Evolutionary conservation across 2,888 invertebrate species (phyloP).

Genomic region (Hydraecia micacea): DNA sequence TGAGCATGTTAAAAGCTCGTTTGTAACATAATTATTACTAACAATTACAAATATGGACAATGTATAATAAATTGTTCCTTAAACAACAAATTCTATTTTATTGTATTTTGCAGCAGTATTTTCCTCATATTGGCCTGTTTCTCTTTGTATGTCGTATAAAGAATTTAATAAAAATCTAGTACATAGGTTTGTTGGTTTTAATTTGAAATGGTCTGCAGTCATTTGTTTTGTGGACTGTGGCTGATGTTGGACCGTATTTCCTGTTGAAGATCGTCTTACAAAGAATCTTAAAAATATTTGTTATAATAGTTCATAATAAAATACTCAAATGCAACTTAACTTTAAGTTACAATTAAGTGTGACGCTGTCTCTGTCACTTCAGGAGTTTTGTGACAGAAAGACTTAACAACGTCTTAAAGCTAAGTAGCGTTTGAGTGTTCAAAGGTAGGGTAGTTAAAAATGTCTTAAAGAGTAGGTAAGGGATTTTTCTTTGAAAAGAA

Average conservation of each 20-base stretch:
- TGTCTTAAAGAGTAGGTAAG: constrained; percentile 1
- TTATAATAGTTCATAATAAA: too few species aligned
- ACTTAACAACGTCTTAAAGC: constrained; percentile 7
- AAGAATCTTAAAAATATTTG: background rate
- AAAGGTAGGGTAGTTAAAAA: constrained; percentile 11
- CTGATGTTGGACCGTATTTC: background rate
- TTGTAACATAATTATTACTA: background rate
- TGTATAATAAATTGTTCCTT: constrained; percentile 6
- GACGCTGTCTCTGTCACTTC: background rate
- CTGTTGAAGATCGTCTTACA: background rate
- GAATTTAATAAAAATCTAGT: constrained; percentile 1
- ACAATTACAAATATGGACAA: constrained; percentile 35
- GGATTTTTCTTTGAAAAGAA: constrained; percentile 7
- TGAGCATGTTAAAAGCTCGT: background rate
- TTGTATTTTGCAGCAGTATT: constrained; percentile 20
- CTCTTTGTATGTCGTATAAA: background rate
- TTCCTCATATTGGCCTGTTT: constrained; percentile 29
- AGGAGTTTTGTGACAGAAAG: background rate
- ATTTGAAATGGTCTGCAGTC: constrained; percentile 1
- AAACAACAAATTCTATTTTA: constrained; percentile 20
- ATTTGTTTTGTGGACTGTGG: background rate
- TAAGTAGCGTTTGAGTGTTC: background rate
- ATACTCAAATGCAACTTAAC: background rate
- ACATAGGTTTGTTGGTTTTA: background rate
- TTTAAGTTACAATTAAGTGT: background rate